Conservation (phyloP, 1,140 invertebrate genomes). For the Spodoptera frugiperda region DNA sequence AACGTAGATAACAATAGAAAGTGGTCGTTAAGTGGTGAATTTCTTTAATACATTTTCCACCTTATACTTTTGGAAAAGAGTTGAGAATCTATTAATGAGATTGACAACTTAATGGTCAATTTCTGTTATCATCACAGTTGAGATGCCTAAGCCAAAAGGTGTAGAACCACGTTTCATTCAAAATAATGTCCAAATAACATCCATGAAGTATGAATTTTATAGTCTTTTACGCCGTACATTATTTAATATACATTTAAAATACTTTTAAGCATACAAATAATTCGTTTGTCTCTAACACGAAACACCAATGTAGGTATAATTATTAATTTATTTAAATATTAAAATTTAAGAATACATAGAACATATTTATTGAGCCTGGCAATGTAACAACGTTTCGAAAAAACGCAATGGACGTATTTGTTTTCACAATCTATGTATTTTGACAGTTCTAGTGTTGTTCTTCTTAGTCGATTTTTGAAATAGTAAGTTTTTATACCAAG, state of each 20-base stretch:
- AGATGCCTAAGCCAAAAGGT: too few relatives aligned
- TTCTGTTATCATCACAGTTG: too few relatives aligned
- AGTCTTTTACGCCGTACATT: conserved; percentile 10
- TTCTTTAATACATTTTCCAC: too few relatives aligned
- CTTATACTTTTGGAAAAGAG: too few relatives aligned
- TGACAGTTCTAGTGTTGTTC: conserved; percentile 27
- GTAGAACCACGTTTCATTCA: too few relatives aligned
- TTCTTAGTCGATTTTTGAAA: conserved; percentile 26
- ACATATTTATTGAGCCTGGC: conserved; percentile 32
- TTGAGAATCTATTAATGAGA: too few relatives aligned
- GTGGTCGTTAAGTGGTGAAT: too few relatives aligned
- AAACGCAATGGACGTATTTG: conserved; percentile 44
- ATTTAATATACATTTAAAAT: conserved; percentile 4
- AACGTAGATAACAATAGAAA: too few relatives aligned
- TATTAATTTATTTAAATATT: conserved; percentile 26
- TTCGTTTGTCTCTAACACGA: conserved; percentile 39
- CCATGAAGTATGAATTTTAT: neutral
- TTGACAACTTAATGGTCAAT: too few relatives aligned
- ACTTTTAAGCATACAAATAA: conserved; percentile 42
- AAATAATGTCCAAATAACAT: conserved; percentile 3
- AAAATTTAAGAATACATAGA: conserved; percentile 24
- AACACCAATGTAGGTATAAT: conserved; percentile 43
- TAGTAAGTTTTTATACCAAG: neutral
- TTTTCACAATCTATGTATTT: conserved; percentile 47
- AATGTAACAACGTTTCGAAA: conserved; percentile 31